Base-by-base conservation (phyloP, 2,888 invertebrate genomes). In the Ptychoptera contaminata region DNA sequence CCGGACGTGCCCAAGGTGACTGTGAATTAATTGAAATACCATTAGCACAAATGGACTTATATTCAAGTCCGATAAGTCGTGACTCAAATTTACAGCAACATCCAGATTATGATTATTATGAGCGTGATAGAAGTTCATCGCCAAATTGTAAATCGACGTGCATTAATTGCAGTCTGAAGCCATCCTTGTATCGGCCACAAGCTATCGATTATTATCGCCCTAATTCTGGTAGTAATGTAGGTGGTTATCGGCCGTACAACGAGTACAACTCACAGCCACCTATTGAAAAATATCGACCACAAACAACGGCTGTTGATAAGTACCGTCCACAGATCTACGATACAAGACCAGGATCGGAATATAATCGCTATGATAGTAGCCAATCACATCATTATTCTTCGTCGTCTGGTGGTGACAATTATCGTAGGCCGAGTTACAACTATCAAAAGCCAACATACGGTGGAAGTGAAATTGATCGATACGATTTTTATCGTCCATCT, bases 61-160 rank as follows among this genome's bases (percentile, higher is more conserved):
- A 65, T 46, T 65, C 66, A 14, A 66, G 65, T 49, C 54, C 62
- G 1, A 59, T 60, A 51, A 64, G 68, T 35, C 63, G 71, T 29
- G 78, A 79, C 50, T 54, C 63, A 36, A 66, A 64, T 50, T 47
- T 66, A 30, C 44, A 64, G 8, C 60, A 67, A 10, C 65, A 73
- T 48, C 74, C 77, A 8, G 78, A 82, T 52, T 86, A 79, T 54
- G 86, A 87, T 56, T 85, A 82, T 57, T 87, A 82, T 57, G 83
- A 84, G 54, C 67, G 79, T 31, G 83, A 85, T 65, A 68, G 81
- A 16, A 81, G 81, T 56, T 82, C 80, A 46, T 76, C 75, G 45
- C 72, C 74, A 0, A 71, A 76, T 54, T 79, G 78, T 56, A 16
- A 12, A 16, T 47, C 55, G 10, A 42, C 29, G 23, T 66, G 66